These are phyloP conservation scores for Uropsilus gracilis DNA, from an alignment of 2,113 vertebrate species.

Conservation along the genomic window DNA sequence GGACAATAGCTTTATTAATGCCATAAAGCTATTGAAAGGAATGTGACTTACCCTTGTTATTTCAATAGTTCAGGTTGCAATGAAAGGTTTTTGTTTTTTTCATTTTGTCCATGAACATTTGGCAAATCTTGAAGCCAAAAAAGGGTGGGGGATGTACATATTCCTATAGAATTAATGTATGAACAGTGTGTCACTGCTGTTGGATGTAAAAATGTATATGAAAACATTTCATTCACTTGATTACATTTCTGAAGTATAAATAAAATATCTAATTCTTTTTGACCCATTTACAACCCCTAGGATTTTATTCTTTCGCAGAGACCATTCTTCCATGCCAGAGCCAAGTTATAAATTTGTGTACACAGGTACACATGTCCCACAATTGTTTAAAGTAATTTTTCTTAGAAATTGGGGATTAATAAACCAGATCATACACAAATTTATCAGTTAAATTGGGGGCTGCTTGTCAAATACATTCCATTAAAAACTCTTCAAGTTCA, in stretches of 20 bases:
- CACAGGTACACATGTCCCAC: constrained; percentile 36
- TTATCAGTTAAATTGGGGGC: constrained; percentile 9
- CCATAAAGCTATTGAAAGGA: constrained; percentile 76
- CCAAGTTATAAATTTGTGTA: constrained; percentile 70
- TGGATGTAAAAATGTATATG: constrained; percentile 92
- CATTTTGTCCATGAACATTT: constrained; percentile 83
- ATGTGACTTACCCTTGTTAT: constrained; percentile 73
- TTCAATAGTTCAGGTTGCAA: constrained; percentile 79
- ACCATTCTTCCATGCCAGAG: constrained; percentile 76
- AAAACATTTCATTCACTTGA: constrained; percentile 90
- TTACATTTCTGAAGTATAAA: constrained; percentile 90
- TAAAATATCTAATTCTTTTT: constrained; percentile 91
- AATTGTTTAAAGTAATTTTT: constrained; percentile 75
- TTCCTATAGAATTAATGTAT: constrained; percentile 88
- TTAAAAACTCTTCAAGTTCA: neutral
- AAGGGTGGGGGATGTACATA: constrained; percentile 87
- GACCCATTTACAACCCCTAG: constrained; percentile 89
- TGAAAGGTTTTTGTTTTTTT: constrained; percentile 68
- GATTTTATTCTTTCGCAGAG: constrained; percentile 85
- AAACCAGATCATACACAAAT: constrained; percentile 44
- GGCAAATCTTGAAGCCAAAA: constrained; percentile 80
- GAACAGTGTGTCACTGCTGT: constrained; percentile 89
- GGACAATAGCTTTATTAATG: constrained; percentile 75
- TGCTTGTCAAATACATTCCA: neutral
- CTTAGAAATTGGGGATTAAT: constrained; percentile 18